Evolutionary conservation across 2,888 invertebrate genomes (phyloP).

Genomic region (Hylaea fasciaria): DNA sequence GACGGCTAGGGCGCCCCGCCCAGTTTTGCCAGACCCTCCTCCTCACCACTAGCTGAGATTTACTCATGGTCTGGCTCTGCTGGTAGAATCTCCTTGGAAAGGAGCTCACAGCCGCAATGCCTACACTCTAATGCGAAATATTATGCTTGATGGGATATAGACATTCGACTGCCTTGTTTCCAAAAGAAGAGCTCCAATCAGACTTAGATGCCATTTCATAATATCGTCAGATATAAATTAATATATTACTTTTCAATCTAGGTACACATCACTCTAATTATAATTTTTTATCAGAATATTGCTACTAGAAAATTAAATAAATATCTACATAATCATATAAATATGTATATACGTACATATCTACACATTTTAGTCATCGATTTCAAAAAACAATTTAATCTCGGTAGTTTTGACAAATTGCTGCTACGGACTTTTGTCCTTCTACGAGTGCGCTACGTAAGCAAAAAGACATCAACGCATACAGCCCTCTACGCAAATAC

Average conservation of each 20-base stretch:
- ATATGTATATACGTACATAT: too few relatives aligned
- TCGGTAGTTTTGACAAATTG: too few relatives aligned
- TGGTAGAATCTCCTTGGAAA: slow-evolving; percentile 61
- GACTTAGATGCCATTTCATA: too few relatives aligned
- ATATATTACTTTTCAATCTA: too few relatives aligned
- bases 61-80: slow-evolving; percentile 62
- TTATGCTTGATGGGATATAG: neutral
- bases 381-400: too few relatives aligned
- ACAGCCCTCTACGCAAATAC: slow-evolving; percentile 11
- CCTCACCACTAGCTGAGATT: slow-evolving; percentile 66
- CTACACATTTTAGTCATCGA: too few relatives aligned
- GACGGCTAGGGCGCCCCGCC: slow-evolving; percentile 76
- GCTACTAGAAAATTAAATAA: too few relatives aligned
- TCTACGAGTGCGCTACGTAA: slow-evolving; percentile 37
- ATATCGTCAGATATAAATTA: too few relatives aligned
- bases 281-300: too few relatives aligned
- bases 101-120: slow-evolving; percentile 29
- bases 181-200: neutral
- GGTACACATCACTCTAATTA: too few relatives aligned
- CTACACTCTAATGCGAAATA: slow-evolving; percentile 20
- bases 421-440: slow-evolving; percentile 31
- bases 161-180: neutral
- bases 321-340: too few relatives aligned
- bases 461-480: slow-evolving; percentile 40
- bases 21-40: slow-evolving; percentile 58